phyloP scores from a whole-genome alignment of 2,113 vertebrate genomes.

The Corvus cornix region DNA sequence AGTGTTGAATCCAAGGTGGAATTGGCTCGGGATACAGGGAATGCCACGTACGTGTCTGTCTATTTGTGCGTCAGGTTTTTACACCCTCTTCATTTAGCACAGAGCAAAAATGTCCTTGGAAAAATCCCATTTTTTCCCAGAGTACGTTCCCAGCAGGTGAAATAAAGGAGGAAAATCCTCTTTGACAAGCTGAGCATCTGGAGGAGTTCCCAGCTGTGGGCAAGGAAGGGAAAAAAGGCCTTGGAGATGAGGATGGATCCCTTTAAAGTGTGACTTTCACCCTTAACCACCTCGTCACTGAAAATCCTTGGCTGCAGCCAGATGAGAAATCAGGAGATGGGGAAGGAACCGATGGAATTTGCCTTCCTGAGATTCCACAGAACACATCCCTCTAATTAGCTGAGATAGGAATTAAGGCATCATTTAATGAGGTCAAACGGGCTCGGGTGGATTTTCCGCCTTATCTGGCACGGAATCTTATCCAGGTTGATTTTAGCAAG shows the following conservation, averaged over 20 bases:
- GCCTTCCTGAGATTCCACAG: neutral
- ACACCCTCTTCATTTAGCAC: neutral
- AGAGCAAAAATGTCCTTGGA: neutral
- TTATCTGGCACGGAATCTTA: neutral
- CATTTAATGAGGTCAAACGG: neutral
- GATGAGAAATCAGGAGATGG: neutral
- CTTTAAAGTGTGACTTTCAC: neutral
- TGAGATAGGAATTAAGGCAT: neutral
- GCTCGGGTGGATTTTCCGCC: neutral
- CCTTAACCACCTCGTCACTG: neutral
- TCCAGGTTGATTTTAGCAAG: neutral
- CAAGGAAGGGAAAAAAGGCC: neutral
- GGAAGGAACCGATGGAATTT: neutral
- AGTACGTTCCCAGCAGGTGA: neutral
- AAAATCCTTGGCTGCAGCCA: neutral
- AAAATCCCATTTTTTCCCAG: neutral
- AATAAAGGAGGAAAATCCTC: neutral
- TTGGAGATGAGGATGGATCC: neutral
- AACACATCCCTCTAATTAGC: neutral
- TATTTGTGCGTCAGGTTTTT: fast-evolving
- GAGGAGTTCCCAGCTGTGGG: neutral
- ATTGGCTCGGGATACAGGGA: neutral
- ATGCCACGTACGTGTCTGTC: neutral
- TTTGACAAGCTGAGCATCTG: neutral
- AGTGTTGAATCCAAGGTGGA: neutral